A percentile compares a stretch with the other conserved stretches of the same genome.
These are phyloP conservation scores for Tapirus terrestris DNA, from an alignment of 2,113 vertebrate genomes.

Conservation along the genomic window DNA sequence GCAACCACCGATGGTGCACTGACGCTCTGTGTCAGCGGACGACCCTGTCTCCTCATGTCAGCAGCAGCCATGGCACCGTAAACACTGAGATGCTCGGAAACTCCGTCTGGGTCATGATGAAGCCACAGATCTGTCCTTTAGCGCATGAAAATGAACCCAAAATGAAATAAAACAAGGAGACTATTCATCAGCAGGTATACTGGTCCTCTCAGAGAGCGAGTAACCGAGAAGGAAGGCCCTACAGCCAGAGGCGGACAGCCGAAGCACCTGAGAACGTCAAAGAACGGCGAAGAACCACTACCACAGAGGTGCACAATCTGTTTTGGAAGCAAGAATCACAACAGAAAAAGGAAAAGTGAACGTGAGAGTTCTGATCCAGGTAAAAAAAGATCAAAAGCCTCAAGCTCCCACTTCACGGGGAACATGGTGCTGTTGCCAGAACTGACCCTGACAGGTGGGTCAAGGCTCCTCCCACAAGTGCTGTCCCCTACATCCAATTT, in stretches of 20 bases:
- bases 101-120: not conserved
- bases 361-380: not conserved
- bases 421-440: not conserved
- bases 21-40: not conserved
- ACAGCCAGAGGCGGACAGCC: not conserved
- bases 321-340: not conserved
- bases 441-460: not conserved
- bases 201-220: fast-evolving
- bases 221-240: not conserved
- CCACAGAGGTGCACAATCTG: not conserved
- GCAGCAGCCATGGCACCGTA: not conserved
- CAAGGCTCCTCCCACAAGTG: not conserved
- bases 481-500: not conserved
- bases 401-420: not conserved
- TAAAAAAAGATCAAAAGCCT: not conserved
- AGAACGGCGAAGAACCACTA: not conserved
- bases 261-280: not conserved
- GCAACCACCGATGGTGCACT: not conserved
- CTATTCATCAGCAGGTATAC: not conserved
- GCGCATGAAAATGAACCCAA: not conserved
- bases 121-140: not conserved
- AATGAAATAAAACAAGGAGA: not conserved
- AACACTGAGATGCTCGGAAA: not conserved
- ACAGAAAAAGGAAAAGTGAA: not conserved
- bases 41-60: not conserved